Percentiles rank a stretch among this genome's conserved stretches.
These are phyloP conservation scores for Candidula unifasciata DNA, from an alignment of 2,888 invertebrate genomes.

Conservation along the genomic window DNA sequence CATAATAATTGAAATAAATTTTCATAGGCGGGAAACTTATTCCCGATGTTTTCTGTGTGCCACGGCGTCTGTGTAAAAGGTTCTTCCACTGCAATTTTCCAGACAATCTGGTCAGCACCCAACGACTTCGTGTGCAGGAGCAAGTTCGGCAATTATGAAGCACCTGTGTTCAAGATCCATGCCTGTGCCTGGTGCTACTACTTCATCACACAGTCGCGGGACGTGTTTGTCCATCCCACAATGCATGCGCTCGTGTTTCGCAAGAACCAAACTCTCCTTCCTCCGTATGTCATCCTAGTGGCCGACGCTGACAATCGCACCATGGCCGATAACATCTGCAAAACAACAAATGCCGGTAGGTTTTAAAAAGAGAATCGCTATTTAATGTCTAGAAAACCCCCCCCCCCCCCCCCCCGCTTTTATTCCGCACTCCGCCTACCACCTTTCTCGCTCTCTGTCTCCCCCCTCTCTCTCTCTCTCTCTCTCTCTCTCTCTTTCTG, in stretches of 20 bases:
- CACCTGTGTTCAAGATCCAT: conserved; percentile 56
- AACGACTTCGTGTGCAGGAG: conserved; percentile 52
- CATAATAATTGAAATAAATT: no score
- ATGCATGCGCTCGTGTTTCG: conserved; percentile 50
- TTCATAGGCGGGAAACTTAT: no score
- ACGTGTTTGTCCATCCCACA: conserved; percentile 48
- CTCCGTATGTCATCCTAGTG: conserved; percentile 44
- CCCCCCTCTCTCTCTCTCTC: no score
- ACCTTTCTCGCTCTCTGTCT: no score
- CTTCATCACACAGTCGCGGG: conserved; percentile 59
- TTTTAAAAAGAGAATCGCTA: no score
- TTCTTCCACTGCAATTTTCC: not conserved
- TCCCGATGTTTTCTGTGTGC: no score
- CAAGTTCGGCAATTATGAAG: conserved; percentile 51
- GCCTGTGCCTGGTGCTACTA: conserved; percentile 65
- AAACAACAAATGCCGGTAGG: conserved; percentile 53
- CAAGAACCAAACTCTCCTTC: conserved; percentile 49
- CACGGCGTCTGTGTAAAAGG: no score
- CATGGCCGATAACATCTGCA: conserved; percentile 56
- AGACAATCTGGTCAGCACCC: not conserved
- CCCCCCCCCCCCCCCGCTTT: no score
- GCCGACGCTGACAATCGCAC: conserved; percentile 57
- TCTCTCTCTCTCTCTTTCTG: no score
- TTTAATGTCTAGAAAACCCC: no score
- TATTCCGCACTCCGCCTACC: no score